Evolutionary conservation across 2,888 invertebrate genomes (phyloP).

Genomic region (Spodoptera picta): DNA sequence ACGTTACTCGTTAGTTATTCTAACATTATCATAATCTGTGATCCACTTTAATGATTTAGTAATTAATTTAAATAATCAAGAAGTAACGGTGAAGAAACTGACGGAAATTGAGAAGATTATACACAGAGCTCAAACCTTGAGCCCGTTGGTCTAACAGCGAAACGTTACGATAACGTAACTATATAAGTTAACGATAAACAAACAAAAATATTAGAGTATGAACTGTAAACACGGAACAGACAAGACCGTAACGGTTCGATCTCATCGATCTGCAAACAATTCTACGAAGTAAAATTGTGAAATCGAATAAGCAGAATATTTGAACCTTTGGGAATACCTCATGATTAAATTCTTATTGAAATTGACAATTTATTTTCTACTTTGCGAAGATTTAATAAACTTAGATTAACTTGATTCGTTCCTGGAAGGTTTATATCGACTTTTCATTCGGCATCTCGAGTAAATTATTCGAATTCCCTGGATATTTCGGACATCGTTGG

Average conservation of each 20-base stretch:
- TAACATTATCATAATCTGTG: neutral
- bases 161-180: conserved; percentile 32
- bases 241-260: conserved; percentile 32
- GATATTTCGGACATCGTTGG: conserved; percentile 17
- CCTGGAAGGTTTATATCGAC: conserved; percentile 4
- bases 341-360: conserved; percentile 26
- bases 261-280: conserved; percentile 24
- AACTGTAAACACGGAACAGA: conserved; percentile 15
- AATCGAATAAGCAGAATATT: conserved; percentile 29
- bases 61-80: conserved; percentile 13
- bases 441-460: conserved; percentile 12
- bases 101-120: conserved; percentile 31
- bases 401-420: conserved; percentile 23
- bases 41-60: conserved; percentile 2
- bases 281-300: conserved; percentile 45
- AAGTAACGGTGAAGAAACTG: conserved; percentile 22
- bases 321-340: conserved; percentile 18
- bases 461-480: conserved; percentile 14
- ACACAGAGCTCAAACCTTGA: conserved; percentile 23
- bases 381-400: conserved; percentile 7
- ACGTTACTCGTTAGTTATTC: too few relatives aligned
- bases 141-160: conserved; percentile 17
- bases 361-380: conserved; percentile 2
- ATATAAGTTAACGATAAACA: conserved; percentile 6
- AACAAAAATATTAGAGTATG: conserved; percentile 18